Evolutionary conservation across 1,140 invertebrate species (phyloP).

Genomic region (Apolygus lucorum): DNA sequence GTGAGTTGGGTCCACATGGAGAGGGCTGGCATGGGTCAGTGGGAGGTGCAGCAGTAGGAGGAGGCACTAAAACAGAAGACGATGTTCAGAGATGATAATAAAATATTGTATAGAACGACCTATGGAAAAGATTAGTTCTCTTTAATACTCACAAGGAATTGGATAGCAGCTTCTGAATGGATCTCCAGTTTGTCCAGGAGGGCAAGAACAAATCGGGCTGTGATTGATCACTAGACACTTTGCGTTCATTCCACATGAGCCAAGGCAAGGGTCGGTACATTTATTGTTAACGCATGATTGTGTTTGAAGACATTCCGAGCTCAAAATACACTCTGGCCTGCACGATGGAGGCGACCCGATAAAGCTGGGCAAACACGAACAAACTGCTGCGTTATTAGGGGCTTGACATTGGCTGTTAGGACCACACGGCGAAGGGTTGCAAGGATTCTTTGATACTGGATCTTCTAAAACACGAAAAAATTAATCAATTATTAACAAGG

Average conservation of each 20-base stretch:
- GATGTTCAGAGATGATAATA: no score
- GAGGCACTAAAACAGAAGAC: constrained; percentile 24
- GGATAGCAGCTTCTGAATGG: constrained; percentile 65
- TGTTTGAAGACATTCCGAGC: constrained; percentile 65
- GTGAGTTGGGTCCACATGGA: constrained; percentile 46
- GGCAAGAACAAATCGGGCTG: constrained; percentile 72
- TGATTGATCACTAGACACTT: constrained; percentile 79
- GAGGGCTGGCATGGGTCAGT: constrained; percentile 43
- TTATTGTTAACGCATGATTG: constrained; percentile 75
- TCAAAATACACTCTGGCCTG: constrained; percentile 71
- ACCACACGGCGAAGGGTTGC: constrained; percentile 64
- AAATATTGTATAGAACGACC: no score
- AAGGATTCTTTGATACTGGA: constrained; percentile 47
- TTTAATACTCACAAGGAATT: constrained; percentile 45
- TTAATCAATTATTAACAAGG: background rate
- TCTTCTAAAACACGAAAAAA: background rate
- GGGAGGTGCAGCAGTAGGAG: constrained; percentile 30
- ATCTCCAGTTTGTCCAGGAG: constrained; percentile 70
- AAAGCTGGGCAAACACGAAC: constrained; percentile 67
- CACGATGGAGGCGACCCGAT: constrained; percentile 69
- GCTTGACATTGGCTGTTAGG: constrained; percentile 69
- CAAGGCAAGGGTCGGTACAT: constrained; percentile 75
- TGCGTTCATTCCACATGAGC: constrained; percentile 71
- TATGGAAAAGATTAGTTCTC: background rate
- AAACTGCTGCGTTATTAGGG: constrained; percentile 59